A percentile compares a stretch with the other conserved stretches of the same genome.
These are phyloP conservation scores for Nyctibius grandis DNA, from an alignment of 2,797 vertebrate species.

Conservation along the genomic window DNA sequence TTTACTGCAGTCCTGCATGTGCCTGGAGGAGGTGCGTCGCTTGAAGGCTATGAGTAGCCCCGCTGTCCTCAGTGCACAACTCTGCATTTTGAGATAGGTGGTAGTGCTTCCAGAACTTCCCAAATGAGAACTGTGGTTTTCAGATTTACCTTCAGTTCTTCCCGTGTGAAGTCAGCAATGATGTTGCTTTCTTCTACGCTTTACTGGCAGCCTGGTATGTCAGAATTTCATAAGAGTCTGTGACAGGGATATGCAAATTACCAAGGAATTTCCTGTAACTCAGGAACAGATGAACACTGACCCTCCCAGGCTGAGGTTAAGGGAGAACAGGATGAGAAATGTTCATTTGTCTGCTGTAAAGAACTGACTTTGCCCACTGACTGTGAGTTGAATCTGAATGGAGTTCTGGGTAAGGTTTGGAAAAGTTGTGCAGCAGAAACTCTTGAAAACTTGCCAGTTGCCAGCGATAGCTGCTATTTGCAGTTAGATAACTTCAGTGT, in stretches of 20 bases:
- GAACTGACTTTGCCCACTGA: neutral
- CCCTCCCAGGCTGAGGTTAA: neutral
- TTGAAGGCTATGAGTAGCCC: neutral
- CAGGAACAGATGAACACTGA: neutral
- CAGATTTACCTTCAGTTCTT: neutral
- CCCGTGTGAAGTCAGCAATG: neutral
- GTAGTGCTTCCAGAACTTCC: neutral
- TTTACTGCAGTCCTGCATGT: neutral
- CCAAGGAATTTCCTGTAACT: neutral
- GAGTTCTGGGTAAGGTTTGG: neutral
- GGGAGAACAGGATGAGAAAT: neutral
- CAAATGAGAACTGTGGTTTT: neutral
- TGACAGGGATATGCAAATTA: neutral
- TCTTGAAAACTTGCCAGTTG: neutral
- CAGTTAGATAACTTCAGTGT: conserved; percentile 16
- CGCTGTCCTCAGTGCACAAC: rapidly evolving
- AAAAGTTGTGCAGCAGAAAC: neutral
- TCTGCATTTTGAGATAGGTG: neutral
- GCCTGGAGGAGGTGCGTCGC: neutral
- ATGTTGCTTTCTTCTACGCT: neutral
- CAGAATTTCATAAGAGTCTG: neutral
- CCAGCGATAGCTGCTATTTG: neutral
- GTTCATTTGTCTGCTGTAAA: neutral
- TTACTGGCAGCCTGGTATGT: neutral
- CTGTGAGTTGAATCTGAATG: neutral